Conservation (phyloP, 2,113 vertebrate species). For the Platysternon megacephalum region DNA sequence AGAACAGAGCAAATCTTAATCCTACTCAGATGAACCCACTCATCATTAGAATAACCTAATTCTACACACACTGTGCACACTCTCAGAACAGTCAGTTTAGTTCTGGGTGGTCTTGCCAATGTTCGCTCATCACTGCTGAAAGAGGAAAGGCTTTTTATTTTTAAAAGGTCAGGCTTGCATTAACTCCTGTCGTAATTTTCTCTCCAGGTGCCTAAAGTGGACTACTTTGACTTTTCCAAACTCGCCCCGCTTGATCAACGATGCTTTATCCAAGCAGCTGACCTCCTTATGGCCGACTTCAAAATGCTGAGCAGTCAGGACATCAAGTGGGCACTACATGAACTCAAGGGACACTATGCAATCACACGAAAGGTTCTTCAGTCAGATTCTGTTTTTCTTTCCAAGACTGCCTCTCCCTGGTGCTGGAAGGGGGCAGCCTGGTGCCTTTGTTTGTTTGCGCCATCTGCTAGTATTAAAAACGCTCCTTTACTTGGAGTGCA, state of each 20-base stretch:
- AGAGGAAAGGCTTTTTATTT: neutral
- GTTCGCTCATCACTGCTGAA: neutral
- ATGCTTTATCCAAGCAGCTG: slow-evolving; percentile 91
- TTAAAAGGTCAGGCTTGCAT: neutral
- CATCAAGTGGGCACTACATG: slow-evolving; percentile 96
- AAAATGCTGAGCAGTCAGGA: slow-evolving; percentile 97
- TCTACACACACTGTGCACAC: neutral
- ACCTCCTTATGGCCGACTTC: slow-evolving; percentile 97
- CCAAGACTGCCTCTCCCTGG: neutral
- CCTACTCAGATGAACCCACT: neutral
- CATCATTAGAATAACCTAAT: neutral
- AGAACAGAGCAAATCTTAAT: neutral
- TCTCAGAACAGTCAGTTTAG: neutral
- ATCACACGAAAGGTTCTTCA: slow-evolving; percentile 93
- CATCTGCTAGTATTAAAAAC: neutral
- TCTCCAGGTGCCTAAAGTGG: slow-evolving; percentile 83
- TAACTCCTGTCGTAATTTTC: neutral
- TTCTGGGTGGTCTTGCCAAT: neutral
- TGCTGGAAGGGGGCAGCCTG: neutral
- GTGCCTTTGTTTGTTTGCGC: neutral
- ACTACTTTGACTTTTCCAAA: slow-evolving; percentile 91
- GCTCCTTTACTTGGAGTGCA: slow-evolving; percentile 10
- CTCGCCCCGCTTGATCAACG: slow-evolving; percentile 86
- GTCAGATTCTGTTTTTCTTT: neutral
- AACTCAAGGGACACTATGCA: slow-evolving; percentile 99